Base-by-base conservation (phyloP, 2,113 vertebrate species). In the Nesoenas mayeri region DNA sequence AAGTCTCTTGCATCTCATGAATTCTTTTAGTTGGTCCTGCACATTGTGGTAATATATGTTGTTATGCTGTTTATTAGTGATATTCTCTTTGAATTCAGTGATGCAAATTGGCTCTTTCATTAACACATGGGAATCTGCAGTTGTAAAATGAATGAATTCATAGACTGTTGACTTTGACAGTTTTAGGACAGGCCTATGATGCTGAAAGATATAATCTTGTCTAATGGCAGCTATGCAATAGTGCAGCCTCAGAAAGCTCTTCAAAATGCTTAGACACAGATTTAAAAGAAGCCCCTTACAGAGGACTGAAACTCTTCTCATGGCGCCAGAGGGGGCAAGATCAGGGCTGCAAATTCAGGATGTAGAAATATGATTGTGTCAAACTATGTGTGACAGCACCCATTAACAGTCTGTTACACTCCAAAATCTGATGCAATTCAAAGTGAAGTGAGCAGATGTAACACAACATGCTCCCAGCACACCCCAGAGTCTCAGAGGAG, bases 391-490 rank as follows among this genome's bases (percentile, higher is more conserved):
- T 89, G 83, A 26, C 65, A 77, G 79, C 38, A 62, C 10, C 28
- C 25, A 78, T 84, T 89, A 87, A 21, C 60, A 75, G 54, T 9
- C 66, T 88, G 78, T 48, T 70, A 47, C n/a, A 20, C 42, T 66
- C 32, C 20, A 42, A 47, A 87, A 75, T 72, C 61, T 34, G 66
- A 85, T 48, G 66, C 40, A 91, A 79, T 77, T 67, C 70, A 32
- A 92, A 93, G 47, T 77, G 73, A 87, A 91, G 54, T 8, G 62
- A 96, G 78, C 91, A 93, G 91, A 92, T 96, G 70, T 58, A 93
- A 58, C 54, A 69, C 56, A 78, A 89, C 85, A 32, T 28, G 34
- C 29, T 85, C 78, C 79, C 77, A 94, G 73, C 50, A 62, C 38
- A 56, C 21, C 31, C 36, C 40, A 69, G 38, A 48, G 62, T 32